These are phyloP conservation scores for Penaeus indicus DNA, from an alignment of 1,140 invertebrate species.

Conservation along the genomic window DNA sequence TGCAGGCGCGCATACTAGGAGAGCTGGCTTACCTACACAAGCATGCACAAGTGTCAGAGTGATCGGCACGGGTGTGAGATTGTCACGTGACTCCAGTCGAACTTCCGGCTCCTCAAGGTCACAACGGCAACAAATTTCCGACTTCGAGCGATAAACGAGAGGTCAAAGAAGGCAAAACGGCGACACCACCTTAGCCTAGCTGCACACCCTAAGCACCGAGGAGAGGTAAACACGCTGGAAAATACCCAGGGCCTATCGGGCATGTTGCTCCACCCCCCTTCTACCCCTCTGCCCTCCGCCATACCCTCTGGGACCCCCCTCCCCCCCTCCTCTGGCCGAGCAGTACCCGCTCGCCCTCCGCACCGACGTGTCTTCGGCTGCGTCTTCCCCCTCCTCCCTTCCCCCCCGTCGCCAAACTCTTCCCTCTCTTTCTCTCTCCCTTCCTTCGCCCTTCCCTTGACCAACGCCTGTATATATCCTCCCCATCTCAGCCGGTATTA, in stretches of 20 bases:
- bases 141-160: not conserved
- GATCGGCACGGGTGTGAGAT: no score
- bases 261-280: constrained; percentile 24
- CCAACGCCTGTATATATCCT: constrained; percentile 19
- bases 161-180: not conserved
- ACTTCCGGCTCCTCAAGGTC: no score
- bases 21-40: constrained; percentile 24
- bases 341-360: no score
- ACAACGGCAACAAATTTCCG: no score
- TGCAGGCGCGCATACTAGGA: no score
- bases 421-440: not conserved
- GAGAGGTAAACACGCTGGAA: constrained; percentile 25
- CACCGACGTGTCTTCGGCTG: no score
- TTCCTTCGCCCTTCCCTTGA: constrained; percentile 16
- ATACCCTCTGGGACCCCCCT: not conserved
- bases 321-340: not conserved
- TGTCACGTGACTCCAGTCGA: no score
- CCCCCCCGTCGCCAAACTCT: no score
- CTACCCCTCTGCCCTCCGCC: constrained; percentile 2
- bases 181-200: not conserved
- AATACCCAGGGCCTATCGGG: constrained; percentile 20
- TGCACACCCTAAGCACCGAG: constrained; percentile 38
- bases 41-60: constrained; percentile 24
- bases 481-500: constrained; percentile 47
- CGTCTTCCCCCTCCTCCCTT: not conserved